These are phyloP conservation scores for Eudasyphora cyanicolor DNA, from an alignment of 2,888 invertebrate genomes.

Conservation along the genomic window DNA sequence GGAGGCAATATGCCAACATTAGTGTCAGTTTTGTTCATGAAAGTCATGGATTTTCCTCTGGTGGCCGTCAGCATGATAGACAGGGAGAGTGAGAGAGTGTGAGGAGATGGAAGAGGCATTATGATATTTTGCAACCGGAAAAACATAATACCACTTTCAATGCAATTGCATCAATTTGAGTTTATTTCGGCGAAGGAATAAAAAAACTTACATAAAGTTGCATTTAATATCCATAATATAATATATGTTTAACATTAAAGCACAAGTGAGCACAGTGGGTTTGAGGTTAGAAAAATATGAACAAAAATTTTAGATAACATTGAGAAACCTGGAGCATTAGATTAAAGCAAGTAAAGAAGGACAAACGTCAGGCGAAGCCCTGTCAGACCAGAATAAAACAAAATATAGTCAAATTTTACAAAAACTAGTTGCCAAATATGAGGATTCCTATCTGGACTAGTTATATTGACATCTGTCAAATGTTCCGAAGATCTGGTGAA, in stretches of 20 bases:
- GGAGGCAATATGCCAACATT: constrained; percentile 22
- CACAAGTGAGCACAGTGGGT: constrained; percentile 39
- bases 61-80: neutral
- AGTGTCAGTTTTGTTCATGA: constrained; percentile 13
- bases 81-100: neutral
- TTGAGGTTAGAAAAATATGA: neutral
- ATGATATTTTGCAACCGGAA: neutral
- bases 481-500: too few relatives aligned
- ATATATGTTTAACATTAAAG: constrained; percentile 32
- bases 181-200: constrained; percentile 34
- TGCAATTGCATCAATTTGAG: constrained; percentile 43
- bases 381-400: too few relatives aligned
- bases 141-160: neutral
- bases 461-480: too few relatives aligned
- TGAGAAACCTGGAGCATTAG: too few relatives aligned
- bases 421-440: too few relatives aligned
- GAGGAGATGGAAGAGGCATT: neutral
- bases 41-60: neutral
- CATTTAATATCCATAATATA: constrained; percentile 57
- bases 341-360: too few relatives aligned
- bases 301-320: constrained; percentile 5
- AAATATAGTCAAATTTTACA: too few relatives aligned
- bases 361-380: too few relatives aligned
- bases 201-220: constrained; percentile 46
- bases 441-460: too few relatives aligned